Base-by-base conservation (phyloP, 2,888 invertebrate species). In the Ochropleura leucogaster region DNA sequence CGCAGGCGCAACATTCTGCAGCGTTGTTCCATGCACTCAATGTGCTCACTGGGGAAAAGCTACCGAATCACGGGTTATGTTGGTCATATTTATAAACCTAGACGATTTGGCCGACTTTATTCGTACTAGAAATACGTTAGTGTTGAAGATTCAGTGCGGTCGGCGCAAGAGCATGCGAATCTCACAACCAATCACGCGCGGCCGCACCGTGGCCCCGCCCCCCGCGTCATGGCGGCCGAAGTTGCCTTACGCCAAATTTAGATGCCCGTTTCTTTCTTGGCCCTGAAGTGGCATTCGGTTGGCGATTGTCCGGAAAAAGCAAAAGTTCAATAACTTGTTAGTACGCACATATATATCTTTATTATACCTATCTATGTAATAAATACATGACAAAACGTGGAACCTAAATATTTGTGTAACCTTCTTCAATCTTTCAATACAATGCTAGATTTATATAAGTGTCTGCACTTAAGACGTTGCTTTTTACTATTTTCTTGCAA, bases 191-290 rank as follows among this genome's bases (percentile, higher is more conserved):
- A 96, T 96, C 90, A 92, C 93, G 92, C 92, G 92, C 92, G 87
- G 87, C 90, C 89, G 87, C 86, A 81, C 79, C 72, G 81, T 80
- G 86, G 93, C 95, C 90, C 93, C 96, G 94, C 95, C 96, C 92
- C 87, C 90, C 93, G 89, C 92, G 95, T 90, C 92, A 96, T 96
- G 96, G 95, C 95, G 92, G 95, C 94, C 92, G 87, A 90, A 88
- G 91, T 92, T 91, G 90, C 92, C 91, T 94, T 94, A 93, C 91
- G 93, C 94, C 96, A 95, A 95, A 95, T 94, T 95, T 95, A 95
- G 94, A 93, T 90, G 90, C 88, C 81, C 88, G 89, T 86, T 90
- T 92, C 91, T 91, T 92, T 92, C 89, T 90, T 87, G 86, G 86
- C 87, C 87, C 90, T 87, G 89, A 89, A 89, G 89, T 87, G 75